These are phyloP conservation scores for Camponotus fellah DNA, from an alignment of 2,888 invertebrate genomes.

Conservation along the genomic window DNA sequence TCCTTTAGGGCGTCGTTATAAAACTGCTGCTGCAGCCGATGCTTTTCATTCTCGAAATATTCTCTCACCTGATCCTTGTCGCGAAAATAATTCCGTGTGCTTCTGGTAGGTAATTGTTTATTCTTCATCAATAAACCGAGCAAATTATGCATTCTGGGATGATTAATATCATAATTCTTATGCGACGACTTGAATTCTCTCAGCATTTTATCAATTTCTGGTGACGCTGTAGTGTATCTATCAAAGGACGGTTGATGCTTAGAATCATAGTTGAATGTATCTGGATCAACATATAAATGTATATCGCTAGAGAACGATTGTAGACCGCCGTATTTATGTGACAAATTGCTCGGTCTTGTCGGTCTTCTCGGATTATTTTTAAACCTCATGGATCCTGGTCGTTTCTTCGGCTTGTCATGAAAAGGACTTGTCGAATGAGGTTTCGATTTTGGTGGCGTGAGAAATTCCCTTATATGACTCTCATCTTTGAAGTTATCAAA, in stretches of 20 bases:
- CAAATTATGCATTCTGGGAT: conserved; percentile 82
- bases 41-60: conserved; percentile 77
- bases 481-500: conserved; percentile 46
- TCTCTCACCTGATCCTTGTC: conserved; percentile 74
- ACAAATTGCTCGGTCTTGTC: conserved; percentile 35
- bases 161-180: conserved; percentile 78
- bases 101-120: conserved; percentile 79
- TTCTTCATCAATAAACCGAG: conserved; percentile 84
- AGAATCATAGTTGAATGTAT: conserved; percentile 34
- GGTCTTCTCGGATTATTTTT: conserved; percentile 61
- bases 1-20: conserved; percentile 72
- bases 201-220: conserved; percentile 63
- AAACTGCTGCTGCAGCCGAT: conserved; percentile 73
- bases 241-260: conserved; percentile 61
- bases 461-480: conserved; percentile 72
- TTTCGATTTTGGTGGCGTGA: conserved; percentile 81
- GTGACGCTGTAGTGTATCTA: conserved; percentile 72
- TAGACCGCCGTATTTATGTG: conserved; percentile 64
- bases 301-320: conserved; percentile 76
- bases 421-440: conserved; percentile 79
- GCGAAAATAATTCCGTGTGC: conserved; percentile 68
- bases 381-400: conserved; percentile 67
- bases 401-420: conserved; percentile 79
- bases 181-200: conserved; percentile 18
- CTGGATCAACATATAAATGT: conserved; percentile 42